A percentile compares a stretch with the other conserved stretches of the same genome.
Conservation (phyloP, 2,797 vertebrate species). For the Cynodonichthys magdalenae region DNA sequence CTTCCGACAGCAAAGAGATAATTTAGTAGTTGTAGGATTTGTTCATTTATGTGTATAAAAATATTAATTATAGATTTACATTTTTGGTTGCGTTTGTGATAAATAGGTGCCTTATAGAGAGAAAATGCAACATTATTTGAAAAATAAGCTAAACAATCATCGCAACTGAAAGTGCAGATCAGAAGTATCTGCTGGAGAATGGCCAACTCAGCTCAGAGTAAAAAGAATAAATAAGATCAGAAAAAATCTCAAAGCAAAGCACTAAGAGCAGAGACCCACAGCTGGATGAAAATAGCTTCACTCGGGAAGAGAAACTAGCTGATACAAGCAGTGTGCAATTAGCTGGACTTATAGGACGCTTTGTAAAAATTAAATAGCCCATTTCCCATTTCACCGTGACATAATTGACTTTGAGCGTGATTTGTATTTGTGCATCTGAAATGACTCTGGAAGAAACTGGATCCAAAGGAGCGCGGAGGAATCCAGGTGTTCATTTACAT, state of each 20-base stretch:
- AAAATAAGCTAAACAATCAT: background rate
- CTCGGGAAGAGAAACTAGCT: slow-evolving; percentile 59
- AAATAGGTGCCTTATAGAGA: background rate
- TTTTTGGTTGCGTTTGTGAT: background rate
- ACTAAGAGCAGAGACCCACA: slow-evolving; percentile 35
- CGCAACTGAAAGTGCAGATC: slow-evolving; percentile 36
- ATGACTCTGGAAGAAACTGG: slow-evolving; percentile 51
- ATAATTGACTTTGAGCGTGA: slow-evolving; percentile 80
- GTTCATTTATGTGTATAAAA: background rate
- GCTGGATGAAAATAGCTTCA: slow-evolving; percentile 65
- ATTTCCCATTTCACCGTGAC: slow-evolving; percentile 72
- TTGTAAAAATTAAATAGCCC: slow-evolving; percentile 79
- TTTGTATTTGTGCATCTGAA: slow-evolving; percentile 69
- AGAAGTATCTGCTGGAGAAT: slow-evolving; percentile 47
- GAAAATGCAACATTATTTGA: background rate
- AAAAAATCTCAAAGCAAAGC: slow-evolving; percentile 53
- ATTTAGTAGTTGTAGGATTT: background rate
- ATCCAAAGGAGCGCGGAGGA: slow-evolving; percentile 60
- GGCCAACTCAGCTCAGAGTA: slow-evolving; percentile 40
- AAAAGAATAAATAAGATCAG: slow-evolving; percentile 54
- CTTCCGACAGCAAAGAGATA: background rate
- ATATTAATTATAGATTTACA: background rate
- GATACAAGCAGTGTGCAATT: slow-evolving; percentile 75
- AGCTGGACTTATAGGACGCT: slow-evolving; percentile 71
- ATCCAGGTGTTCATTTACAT: slow-evolving; percentile 81